Conservation (phyloP, 2,113 vertebrate genomes). For the Mustela nigripes region DNA sequence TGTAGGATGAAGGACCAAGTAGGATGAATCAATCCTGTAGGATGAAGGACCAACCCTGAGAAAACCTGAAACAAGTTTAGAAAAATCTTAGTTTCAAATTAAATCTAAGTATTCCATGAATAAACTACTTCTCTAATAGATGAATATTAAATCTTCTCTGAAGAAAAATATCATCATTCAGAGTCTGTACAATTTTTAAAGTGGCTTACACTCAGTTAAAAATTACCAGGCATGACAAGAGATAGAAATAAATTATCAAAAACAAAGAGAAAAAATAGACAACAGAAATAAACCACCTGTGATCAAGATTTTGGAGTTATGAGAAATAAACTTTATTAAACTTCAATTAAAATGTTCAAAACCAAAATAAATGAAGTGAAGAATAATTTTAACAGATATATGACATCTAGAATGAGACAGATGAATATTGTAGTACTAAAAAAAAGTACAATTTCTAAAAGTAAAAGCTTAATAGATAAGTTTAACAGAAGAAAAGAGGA, state of each 20-base stretch:
- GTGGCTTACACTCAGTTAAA: neutral
- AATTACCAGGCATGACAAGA: neutral
- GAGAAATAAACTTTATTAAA: neutral
- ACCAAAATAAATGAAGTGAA: neutral
- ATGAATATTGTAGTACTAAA: neutral
- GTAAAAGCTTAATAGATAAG: neutral
- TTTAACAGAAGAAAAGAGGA: neutral
- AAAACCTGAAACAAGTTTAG: neutral
- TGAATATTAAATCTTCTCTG: neutral
- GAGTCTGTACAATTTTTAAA: neutral
- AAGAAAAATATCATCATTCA: neutral
- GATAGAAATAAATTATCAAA: neutral
- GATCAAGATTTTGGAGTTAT: neutral
- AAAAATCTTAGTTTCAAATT: neutral
- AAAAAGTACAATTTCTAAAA: neutral
- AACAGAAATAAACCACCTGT: neutral
- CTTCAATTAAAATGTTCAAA: neutral
- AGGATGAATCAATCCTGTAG: neutral
- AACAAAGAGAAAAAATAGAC: neutral
- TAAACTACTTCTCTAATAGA: neutral
- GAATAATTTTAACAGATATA: neutral
- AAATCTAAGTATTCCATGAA: neutral
- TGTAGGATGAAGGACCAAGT: neutral
- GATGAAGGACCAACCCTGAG: neutral
- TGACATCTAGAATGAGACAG: neutral